phyloP scores from a whole-genome alignment of 92 coral and sea anemone genomes.

The Hydrozoanthus gracilis region DNA sequence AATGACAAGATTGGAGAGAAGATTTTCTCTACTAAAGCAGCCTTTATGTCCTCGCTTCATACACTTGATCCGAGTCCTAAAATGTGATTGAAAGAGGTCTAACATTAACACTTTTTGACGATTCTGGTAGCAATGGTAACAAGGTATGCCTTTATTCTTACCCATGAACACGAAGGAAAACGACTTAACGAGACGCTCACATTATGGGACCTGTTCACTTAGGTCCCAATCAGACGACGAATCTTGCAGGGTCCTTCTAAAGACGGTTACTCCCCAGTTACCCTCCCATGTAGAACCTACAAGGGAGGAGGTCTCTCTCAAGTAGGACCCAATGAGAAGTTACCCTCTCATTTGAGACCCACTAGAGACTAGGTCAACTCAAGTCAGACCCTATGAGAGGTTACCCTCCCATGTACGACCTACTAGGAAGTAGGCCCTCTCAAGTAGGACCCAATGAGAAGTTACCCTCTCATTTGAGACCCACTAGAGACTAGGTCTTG shows the following conservation, averaged over 20 bases:
- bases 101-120: no score
- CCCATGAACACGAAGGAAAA: no score
- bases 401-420: neutral
- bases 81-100: no score
- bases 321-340: neutral
- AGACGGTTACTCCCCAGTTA: neutral
- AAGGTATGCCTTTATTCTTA: no score
- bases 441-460: neutral
- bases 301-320: neutral
- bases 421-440: neutral
- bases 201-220: no score
- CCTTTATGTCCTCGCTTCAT: no score
- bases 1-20: no score
- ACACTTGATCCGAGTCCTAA: no score
- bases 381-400: neutral
- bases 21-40: no score
- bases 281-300: neutral
- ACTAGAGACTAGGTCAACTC: neutral
- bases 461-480: neutral
- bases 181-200: no score
- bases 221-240: no score
- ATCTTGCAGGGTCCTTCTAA: neutral
- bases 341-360: neutral
- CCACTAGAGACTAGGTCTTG: neutral
- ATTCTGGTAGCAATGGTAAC: no score